Evolutionary conservation across 2,888 invertebrate genomes (phyloP).

Genomic region (Dorcus parallelipipedus): DNA sequence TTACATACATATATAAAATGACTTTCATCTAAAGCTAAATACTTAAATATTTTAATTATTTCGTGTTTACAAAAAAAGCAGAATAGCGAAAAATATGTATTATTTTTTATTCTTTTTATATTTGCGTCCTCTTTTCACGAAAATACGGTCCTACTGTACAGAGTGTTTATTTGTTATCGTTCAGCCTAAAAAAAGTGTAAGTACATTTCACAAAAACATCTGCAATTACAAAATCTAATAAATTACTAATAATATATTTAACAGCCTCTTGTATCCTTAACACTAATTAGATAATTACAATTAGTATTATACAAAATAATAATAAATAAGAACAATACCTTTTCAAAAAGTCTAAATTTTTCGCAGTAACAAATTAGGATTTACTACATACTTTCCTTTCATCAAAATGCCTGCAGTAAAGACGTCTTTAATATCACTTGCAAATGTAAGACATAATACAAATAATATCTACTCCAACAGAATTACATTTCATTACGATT

Average conservation of each 20-base stretch:
- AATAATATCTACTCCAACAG: no score
- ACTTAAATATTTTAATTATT: background rate
- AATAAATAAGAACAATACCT: conserved; percentile 43
- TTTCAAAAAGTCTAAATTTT: conserved; percentile 1
- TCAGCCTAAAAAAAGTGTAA: conserved; percentile 32
- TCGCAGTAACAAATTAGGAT: background rate
- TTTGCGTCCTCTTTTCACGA: conserved; percentile 5
- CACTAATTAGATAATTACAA: conserved; percentile 40
- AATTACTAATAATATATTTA: conserved; percentile 46
- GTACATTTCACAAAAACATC: conserved; percentile 43
- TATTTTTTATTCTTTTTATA: background rate
- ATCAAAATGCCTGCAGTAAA: conserved; percentile 9
- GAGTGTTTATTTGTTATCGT: conserved; percentile 11
- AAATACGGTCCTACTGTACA: conserved; percentile 10
- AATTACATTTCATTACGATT: no score
- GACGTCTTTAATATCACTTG: background rate
- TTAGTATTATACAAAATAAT: conserved; percentile 39
- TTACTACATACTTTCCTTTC: background rate
- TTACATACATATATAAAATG: no score
- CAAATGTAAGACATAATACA: no score
- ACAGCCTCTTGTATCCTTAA: conserved; percentile 47
- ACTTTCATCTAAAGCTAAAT: no score
- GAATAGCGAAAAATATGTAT: background rate
- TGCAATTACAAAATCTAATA: conserved; percentile 42
- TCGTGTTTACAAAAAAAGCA: background rate